phyloP scores from a whole-genome alignment of 1,140 invertebrate species.

The Rhyzopertha dominica region DNA sequence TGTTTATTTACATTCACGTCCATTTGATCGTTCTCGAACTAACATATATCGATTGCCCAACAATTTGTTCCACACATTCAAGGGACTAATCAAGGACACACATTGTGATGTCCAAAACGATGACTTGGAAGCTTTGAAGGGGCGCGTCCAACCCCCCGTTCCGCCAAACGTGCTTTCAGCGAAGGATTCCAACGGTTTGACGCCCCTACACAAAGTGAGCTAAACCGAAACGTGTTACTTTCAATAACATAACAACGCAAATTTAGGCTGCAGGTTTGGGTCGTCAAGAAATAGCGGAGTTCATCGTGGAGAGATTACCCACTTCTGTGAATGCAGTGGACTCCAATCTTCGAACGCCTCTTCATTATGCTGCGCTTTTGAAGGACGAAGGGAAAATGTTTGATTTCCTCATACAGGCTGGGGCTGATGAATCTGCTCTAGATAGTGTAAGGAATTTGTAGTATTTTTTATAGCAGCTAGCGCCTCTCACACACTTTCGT shows the following conservation, averaged over 20 bases:
- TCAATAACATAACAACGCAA: background rate
- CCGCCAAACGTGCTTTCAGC: slow-evolving; percentile 67
- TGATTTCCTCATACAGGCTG: slow-evolving; percentile 65
- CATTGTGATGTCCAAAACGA: slow-evolving; percentile 72
- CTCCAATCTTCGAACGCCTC: slow-evolving; percentile 78
- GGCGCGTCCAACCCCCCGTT: slow-evolving; percentile 61
- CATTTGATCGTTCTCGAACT: too few species aligned
- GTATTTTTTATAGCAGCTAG: background rate
- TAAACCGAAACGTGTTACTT: background rate
- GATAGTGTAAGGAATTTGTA: slow-evolving; percentile 69
- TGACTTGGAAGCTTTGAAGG: slow-evolving; percentile 66
- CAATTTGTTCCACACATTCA: too few species aligned
- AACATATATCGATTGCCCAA: too few species aligned
- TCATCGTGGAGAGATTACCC: slow-evolving; percentile 67
- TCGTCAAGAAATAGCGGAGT: slow-evolving; percentile 63
- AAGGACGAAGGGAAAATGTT: slow-evolving; percentile 69
- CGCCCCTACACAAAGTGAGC: slow-evolving; percentile 72
- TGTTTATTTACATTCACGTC: too few species aligned
- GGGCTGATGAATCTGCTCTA: slow-evolving; percentile 70
- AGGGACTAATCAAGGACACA: slow-evolving; percentile 78
- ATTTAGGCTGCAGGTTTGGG: slow-evolving; percentile 74
- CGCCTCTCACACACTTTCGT: background rate
- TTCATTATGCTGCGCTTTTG: slow-evolving; percentile 82
- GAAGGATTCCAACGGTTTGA: slow-evolving; percentile 75
- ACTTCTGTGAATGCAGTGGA: slow-evolving; percentile 63